A percentile compares a stretch with the other conserved stretches of the same genome.
Evolutionary conservation across 2,888 invertebrate genomes (phyloP).

Genomic region (Microctonus aethiopoides): DNA sequence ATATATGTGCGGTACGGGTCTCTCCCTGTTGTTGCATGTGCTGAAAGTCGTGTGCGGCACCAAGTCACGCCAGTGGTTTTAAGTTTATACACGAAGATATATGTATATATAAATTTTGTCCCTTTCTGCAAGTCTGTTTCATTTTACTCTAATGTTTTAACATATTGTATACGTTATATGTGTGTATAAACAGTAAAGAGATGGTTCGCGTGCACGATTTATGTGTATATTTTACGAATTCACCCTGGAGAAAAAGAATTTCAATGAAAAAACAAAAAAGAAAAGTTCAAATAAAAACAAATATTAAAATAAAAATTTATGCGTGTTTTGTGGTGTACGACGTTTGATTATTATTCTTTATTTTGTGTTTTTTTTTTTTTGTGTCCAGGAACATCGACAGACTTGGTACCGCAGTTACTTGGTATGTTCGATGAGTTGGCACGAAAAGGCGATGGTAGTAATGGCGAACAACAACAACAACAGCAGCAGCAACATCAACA

Average conservation of each 20-base stretch:
- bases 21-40: conserved; percentile 23
- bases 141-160: neutral
- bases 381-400: conserved; percentile 79
- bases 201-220: neutral
- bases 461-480: conserved; percentile 27
- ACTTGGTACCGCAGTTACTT: conserved; percentile 86
- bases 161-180: neutral
- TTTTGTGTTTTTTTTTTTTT: conserved; percentile 1
- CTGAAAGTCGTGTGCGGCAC: conserved; percentile 19
- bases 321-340: neutral
- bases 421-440: conserved; percentile 87
- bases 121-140: conserved; percentile 5
- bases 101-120: neutral
- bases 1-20: conserved; percentile 12
- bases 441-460: conserved; percentile 58
- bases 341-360: neutral
- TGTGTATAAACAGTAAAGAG: neutral
- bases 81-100: neutral
- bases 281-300: too few species aligned
- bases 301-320: too few species aligned
- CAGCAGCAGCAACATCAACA: conserved; percentile 5
- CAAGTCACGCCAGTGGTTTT: conserved; percentile 15
- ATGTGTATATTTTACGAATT: neutral
- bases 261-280: neutral
- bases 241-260: neutral